Evolutionary conservation across 2,797 vertebrate species (phyloP), one percentile per base, ranked within the genome.

Genomic region (Parotocinclus haroldoi): DNA sequence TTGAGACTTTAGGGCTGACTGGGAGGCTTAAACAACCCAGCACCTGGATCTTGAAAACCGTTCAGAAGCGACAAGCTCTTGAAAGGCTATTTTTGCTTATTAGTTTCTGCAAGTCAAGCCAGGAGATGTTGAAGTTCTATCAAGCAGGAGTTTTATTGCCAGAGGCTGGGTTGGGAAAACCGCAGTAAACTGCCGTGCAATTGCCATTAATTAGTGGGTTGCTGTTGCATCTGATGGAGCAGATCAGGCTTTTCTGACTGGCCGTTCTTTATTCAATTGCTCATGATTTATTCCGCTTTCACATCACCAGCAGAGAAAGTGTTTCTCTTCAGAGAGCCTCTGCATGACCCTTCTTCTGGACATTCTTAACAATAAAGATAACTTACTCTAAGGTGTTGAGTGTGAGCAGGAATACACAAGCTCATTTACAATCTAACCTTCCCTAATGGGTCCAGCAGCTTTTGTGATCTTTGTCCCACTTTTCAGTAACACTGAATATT

Each of bases 141-240:
- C 61, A 56, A 66, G 84, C 62, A 76, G 81, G 80, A 83, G 86
- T 86, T 89, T 79, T 79, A 76, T 78, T 89, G 87, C 88, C 88
- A 89, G 86, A 80, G 85, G 83, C 82, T 84, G 84, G 81, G 83
- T 81, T 88, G 66, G 63, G 83, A 81, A 86, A 88, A 88, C 86
- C 86, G 66, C 86, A 88, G 83, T 83, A 86, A 89, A 89, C 84
- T 80, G 83, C 84, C 83, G 81, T 81, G 83, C 83, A 87, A 89
- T 89, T 88, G 88, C 86, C 86, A 81, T 86, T 86, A 89, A 88
- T 89, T 88, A 90, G 85, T 75, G 55, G 83, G 78, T 78, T 77
- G 71, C 86, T 80, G 78, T 79, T 67, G 51, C 64, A 14, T 56
- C 38, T 10, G 44, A 52, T 18, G n/a, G 17, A 18, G n/a, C 38